Evolutionary conservation across 2,113 vertebrate species (phyloP).

Genomic region (Platycercus adscitus): DNA sequence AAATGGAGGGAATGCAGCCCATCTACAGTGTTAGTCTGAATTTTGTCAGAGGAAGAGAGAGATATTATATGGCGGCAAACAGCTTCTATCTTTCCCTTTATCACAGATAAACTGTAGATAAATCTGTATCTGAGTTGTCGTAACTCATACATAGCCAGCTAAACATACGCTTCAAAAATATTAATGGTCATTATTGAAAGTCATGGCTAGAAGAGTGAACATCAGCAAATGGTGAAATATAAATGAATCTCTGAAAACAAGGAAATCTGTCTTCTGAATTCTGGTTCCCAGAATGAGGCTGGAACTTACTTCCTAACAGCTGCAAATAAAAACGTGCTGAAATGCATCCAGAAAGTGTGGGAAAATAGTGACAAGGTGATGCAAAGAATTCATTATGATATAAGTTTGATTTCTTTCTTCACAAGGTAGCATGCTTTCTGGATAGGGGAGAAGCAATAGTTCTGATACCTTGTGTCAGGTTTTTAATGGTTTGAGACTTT

Average conservation of each 20-base stretch:
- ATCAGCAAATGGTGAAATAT: background rate
- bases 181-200: background rate
- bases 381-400: background rate
- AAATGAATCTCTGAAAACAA: background rate
- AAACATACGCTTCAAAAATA: background rate
- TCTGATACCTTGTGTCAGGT: background rate
- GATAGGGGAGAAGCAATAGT: background rate
- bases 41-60: background rate
- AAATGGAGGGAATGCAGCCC: fast-evolving
- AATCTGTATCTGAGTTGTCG: background rate
- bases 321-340: background rate
- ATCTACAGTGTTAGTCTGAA: background rate
- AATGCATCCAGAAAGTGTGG: background rate
- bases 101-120: background rate
- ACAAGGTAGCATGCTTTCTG: background rate
- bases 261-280: background rate
- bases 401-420: background rate
- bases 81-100: background rate
- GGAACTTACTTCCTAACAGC: background rate
- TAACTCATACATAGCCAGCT: background rate
- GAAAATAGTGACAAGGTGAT: background rate
- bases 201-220: background rate
- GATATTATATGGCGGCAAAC: background rate
- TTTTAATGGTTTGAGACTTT: background rate
- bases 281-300: background rate